Conservation (phyloP, 2,888 invertebrate species). For the Nudaria mundana region DNA sequence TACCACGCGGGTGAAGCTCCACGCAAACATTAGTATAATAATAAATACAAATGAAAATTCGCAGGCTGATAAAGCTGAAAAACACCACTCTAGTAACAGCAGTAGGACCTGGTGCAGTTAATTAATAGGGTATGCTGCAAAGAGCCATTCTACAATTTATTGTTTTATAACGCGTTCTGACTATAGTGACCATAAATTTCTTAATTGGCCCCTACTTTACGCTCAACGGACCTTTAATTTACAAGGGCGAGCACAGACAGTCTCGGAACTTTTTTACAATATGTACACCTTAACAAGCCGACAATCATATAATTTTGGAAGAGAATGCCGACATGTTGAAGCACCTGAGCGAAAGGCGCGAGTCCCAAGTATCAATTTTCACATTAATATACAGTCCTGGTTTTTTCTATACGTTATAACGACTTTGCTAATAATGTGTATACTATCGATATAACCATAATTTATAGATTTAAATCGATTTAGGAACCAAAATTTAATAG, state of each 20-base stretch:
- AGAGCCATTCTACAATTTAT: conserved; percentile 74
- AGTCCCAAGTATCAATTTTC: conserved; percentile 63
- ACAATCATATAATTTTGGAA: conserved; percentile 65
- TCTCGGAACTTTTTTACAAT: conserved; percentile 51
- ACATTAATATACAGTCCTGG: conserved; percentile 62
- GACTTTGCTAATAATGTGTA: conserved; percentile 43
- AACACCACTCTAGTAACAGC: conserved; percentile 34
- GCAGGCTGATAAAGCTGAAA: conserved; percentile 24
- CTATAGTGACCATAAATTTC: conserved; percentile 75
- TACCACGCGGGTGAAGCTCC: no score
- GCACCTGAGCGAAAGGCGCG: conserved; percentile 51
- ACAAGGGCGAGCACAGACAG: conserved; percentile 68
- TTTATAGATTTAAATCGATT: conserved; percentile 61
- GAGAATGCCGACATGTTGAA: conserved; percentile 49
- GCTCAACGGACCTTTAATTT: conserved; percentile 70
- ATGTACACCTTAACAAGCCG: conserved; percentile 49
- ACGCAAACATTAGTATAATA: no score
- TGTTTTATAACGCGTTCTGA: conserved; percentile 73
- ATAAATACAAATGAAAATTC: conserved; percentile 11
- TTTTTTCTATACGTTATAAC: conserved; percentile 52
- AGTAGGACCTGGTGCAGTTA: conserved; percentile 56
- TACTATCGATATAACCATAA: conserved; percentile 56
- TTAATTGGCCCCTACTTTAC: conserved; percentile 74
- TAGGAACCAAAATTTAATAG: no score
- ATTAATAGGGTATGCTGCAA: conserved; percentile 69